phyloP scores from a whole-genome alignment of 2,888 invertebrate species.

The Phyto melanocephala region DNA sequence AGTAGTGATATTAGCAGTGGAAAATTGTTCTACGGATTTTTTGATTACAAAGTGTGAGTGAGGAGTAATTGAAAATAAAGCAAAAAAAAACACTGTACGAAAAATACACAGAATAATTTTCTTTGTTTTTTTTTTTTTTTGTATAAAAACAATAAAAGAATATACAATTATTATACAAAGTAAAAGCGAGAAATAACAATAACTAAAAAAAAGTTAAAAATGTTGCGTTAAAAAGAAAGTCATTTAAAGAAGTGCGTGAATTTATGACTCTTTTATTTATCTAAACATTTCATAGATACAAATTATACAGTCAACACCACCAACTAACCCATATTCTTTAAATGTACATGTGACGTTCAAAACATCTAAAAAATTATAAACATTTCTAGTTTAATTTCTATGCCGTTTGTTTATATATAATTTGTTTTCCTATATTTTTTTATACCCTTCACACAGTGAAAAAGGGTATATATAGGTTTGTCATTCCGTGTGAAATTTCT shows the following conservation, averaged over 20 bases:
- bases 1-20: not conserved
- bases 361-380: not conserved
- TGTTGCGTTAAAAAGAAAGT: constrained; percentile 11
- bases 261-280: not conserved
- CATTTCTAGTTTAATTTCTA: no score
- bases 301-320: not conserved
- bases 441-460: no score
- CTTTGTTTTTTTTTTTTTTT: not conserved
- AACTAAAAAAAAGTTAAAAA: not conserved
- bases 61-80: constrained; percentile 5
- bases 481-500: no score
- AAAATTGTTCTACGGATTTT: constrained; percentile 16
- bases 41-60: constrained; percentile 21
- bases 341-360: not conserved
- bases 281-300: not conserved
- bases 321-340: not conserved
- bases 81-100: not conserved
- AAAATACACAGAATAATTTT: not conserved
- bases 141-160: not conserved
- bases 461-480: no score
- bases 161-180: not conserved
- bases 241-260: not conserved
- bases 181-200: not conserved
- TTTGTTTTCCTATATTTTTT: no score
- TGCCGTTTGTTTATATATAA: no score